Base-by-base conservation (phyloP, 2,113 vertebrate species). In the Mola mola region DNA sequence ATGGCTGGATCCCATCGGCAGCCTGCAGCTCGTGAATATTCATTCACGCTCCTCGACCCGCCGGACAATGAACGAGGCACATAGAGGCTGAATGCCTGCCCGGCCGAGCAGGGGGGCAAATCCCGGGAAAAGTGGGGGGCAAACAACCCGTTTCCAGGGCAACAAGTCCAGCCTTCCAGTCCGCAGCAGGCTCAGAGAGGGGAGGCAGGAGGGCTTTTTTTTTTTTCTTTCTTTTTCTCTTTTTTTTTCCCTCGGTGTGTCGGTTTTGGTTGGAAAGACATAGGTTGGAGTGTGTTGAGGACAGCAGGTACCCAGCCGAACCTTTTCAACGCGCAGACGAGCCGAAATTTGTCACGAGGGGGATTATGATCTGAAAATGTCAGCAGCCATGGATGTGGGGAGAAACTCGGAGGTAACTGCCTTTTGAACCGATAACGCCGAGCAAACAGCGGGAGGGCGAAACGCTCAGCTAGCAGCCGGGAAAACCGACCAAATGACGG, bases 101-200 rank as follows among this genome's bases (percentile, higher is more conserved):
- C 52, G 74, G 55, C 72, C n/a, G 49, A 33, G 29, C 16, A 3
- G 21, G 64, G 51, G 69, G 66, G 62, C 65, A 79, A 83, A 66
- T 71, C 79, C 40, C 8, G 13, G 62, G 64, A 57, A 81, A 73
- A 71, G 81, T 41, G 82, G 84, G 84, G 90, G 87, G 82, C 85
- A 92, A 91, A 88, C 86, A 89, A 83, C 66, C 63, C 71, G 84
- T 91, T 49, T 60, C 90, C 82, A 86, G 81, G 83, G 88, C 28
- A 79, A 93, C 88, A 88, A 84, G 89, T 86, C 84, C 92, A 82
- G 89, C 91, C 91, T 88, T 68, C 86, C 59, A 46, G 55, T 69
- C 73, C 71, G 64, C 72, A 82, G 74, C 67, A 31, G 75, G 69
- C 83, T 75, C n/a, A n/a, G 72, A 43, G 56, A 78, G 81, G 69